Percentiles rank a stretch among this genome's conserved stretches.
These are phyloP conservation scores for Cydia splendana DNA, from an alignment of 1,140 invertebrate genomes.

Conservation along the genomic window DNA sequence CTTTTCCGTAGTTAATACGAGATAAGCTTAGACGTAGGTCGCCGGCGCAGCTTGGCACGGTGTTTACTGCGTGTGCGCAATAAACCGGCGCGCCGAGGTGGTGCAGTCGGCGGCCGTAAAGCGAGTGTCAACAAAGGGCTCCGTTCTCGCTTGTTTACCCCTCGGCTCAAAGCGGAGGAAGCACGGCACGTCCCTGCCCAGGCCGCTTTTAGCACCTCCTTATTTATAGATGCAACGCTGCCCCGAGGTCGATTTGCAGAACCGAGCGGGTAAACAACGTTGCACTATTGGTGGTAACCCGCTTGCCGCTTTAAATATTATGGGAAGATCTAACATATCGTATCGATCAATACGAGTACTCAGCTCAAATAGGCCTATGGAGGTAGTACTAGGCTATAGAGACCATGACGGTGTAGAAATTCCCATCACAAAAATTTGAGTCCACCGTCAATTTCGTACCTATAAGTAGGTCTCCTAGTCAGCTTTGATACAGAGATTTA, in stretches of 20 bases:
- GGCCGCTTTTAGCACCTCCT: conserved; percentile 77
- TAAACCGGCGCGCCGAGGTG: conserved; percentile 57
- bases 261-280: conserved; percentile 66
- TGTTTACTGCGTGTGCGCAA: conserved; percentile 59
- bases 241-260: conserved; percentile 70
- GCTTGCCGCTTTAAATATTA: background rate
- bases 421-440: too few species aligned
- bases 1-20: background rate
- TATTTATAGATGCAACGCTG: conserved; percentile 76
- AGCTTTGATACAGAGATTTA: background rate
- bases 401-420: too few species aligned
- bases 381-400: too few species aligned
- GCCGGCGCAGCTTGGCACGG: conserved; percentile 28
- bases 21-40: background rate
- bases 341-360: too few species aligned
- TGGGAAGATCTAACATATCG: background rate
- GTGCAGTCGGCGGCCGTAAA: conserved; percentile 62
- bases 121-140: conserved; percentile 72
- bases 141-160: conserved; percentile 67
- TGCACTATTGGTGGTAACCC: conserved; percentile 48
- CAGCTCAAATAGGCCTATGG: too few species aligned
- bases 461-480: background rate
- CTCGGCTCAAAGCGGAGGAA: conserved; percentile 72
- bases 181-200: conserved; percentile 69
- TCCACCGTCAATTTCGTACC: background rate